phyloP scores from a whole-genome alignment of 2,888 invertebrate genomes.

The Vandiemenella viatica region DNA sequence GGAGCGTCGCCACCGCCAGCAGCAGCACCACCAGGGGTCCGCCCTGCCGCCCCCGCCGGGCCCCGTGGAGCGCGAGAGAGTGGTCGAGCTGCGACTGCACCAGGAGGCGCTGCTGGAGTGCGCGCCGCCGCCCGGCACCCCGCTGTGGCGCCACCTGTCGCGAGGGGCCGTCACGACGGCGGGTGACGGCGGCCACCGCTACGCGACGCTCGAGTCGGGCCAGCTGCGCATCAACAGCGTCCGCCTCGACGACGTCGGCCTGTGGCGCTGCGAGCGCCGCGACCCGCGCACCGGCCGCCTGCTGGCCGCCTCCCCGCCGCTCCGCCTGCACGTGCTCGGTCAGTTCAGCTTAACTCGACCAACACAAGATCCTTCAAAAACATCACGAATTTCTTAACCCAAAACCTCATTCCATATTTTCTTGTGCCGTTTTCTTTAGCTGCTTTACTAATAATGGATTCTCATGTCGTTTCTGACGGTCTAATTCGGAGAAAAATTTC shows the following conservation, averaged over 20 bases:
- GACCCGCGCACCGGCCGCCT: background rate
- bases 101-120: background rate
- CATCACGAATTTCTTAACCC: too few species aligned
- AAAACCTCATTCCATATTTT: too few species aligned
- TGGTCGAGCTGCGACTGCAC: background rate
- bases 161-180: background rate
- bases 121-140: background rate
- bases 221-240: conserved; percentile 1
- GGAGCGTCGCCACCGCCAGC: too few species aligned
- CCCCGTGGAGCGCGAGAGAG: background rate
- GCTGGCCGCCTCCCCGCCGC: background rate
- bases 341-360: background rate
- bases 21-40: too few species aligned
- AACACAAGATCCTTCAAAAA: too few species aligned
- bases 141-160: conserved; percentile 1
- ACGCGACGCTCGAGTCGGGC: background rate
- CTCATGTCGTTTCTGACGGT: too few species aligned
- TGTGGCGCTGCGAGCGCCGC: conserved; percentile 3
- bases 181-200: background rate
- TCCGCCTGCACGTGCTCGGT: background rate
- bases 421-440: too few species aligned
- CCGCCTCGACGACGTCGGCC: background rate
- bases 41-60: background rate
- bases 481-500: too few species aligned
- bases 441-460: too few species aligned